These are phyloP conservation scores for Idaea straminata DNA, from an alignment of 2,888 invertebrate genomes.

Conservation along the genomic window DNA sequence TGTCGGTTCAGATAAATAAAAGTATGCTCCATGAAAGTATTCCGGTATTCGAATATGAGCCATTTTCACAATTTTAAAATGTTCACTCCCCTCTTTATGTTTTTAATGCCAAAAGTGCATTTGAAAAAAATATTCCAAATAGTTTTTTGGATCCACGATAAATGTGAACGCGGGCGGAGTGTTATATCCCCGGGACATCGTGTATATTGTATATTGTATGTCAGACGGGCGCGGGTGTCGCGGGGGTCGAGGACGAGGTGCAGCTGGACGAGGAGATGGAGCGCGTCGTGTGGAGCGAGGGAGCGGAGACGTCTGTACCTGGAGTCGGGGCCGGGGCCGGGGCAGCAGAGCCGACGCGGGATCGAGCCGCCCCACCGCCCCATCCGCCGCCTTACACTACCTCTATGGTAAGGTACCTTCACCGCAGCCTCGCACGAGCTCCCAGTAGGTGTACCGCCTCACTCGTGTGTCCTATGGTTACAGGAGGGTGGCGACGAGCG, in stretches of 20 bases:
- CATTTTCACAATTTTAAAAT: too few relatives aligned
- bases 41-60: too few relatives aligned
- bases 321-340: conserved; percentile 47
- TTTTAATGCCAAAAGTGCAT: too few relatives aligned
- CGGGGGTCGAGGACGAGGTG: conserved; percentile 79
- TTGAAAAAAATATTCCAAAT: too few relatives aligned
- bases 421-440: background rate
- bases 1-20: too few relatives aligned
- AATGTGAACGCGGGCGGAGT: too few relatives aligned
- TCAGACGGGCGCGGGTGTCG: conserved; percentile 26
- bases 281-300: conserved; percentile 88
- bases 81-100: too few relatives aligned
- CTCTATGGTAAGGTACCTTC: background rate
- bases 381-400: conserved; percentile 17
- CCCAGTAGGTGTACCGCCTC: conserved; percentile 6
- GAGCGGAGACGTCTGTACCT: conserved; percentile 62
- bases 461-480: background rate
- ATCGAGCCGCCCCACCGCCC: conserved; percentile 43
- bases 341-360: conserved; percentile 48
- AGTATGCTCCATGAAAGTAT: too few relatives aligned
- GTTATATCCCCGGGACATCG: too few relatives aligned
- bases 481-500: conserved; percentile 45
- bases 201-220: background rate
- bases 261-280: conserved; percentile 94
- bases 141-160: too few relatives aligned